Base-by-base conservation (phyloP, 2,797 vertebrate genomes). In the Anguilla megastoma region DNA sequence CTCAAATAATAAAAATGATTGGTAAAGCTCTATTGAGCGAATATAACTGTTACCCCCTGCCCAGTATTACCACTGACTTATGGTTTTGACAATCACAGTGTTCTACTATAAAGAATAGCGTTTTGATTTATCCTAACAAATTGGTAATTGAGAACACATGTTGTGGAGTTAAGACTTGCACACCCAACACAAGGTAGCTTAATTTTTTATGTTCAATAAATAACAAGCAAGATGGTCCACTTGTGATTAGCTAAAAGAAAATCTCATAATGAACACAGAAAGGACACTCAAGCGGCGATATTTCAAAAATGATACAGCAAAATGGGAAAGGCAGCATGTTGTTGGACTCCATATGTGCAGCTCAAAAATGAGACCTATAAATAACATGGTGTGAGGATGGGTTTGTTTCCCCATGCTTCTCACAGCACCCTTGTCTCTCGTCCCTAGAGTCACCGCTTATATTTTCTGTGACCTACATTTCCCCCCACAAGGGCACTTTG, bases 381-480 rank as follows among this genome's bases (percentile, higher is more conserved):
- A 96, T 95, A 96, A 90, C 90, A 79, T 52, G 76, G 89, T 94
- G 92, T 93, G 93, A 93, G 93, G 95, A 94, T 93, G 85, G 87
- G 92, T 93, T 93, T 92, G 93, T 94, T 93, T 93, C 91, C 91
- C 88, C 58, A 7, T 7, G 76, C 89, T 89, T 89, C 92, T 90
- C 76, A 89, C 86, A 91, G 91, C 91, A 94, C 91, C 90, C 90
- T 89, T 74, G 88, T 90, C 85, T 87, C 86, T 69, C 90, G 89
- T 88, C 80, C 88, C 92, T 89, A 87, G 79, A 90, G 91, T 90
- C 91, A 85, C 86, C 90, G 89, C 89, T 91, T 93, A 89, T 90
- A 88, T 90, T 93, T 94, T 93, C 92, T 88, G 89, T 93, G 95
- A 96, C 95, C 95, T 95, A 96, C 94, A 96, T 96, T 95, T 91